phyloP scores from a whole-genome alignment of 2,888 invertebrate species.

The Apocheima hispidaria region DNA sequence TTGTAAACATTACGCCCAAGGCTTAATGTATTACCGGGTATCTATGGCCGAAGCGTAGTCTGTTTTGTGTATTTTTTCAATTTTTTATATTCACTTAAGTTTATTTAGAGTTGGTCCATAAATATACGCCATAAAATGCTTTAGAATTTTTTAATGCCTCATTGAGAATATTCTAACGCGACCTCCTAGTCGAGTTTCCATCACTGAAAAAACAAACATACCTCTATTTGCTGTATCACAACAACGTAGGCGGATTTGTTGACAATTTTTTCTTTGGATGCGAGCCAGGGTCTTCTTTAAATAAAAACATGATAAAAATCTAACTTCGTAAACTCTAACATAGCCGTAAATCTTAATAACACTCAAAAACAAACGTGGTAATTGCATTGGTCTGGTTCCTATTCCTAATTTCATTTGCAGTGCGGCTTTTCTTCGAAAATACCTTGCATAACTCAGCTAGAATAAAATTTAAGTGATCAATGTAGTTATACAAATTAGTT shows the following conservation, averaged over 20 bases:
- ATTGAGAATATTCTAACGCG: constrained; percentile 8
- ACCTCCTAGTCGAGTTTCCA: constrained; percentile 17
- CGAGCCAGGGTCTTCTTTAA: constrained; percentile 35
- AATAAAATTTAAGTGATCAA: too few species aligned
- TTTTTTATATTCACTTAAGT: not conserved
- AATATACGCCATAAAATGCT: too few species aligned
- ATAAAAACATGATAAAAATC: constrained; percentile 20
- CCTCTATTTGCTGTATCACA: constrained; percentile 3
- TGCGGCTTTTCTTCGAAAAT: not conserved
- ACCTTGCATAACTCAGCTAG: not conserved
- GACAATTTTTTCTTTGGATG: constrained; percentile 37
- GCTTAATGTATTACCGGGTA: constrained; percentile 45
- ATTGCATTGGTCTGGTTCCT: not conserved
- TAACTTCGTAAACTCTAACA: constrained; percentile 8
- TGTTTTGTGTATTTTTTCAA: not conserved
- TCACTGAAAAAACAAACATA: constrained; percentile 12
- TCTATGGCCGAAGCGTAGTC: constrained; percentile 20
- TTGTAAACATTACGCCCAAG: constrained; percentile 61
- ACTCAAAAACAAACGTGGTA: not conserved
- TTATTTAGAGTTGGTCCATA: too few species aligned
- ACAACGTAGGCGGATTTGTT: constrained; percentile 38
- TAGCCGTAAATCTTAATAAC: constrained; percentile 6
- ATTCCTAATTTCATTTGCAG: too few species aligned
- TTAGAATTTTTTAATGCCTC: constrained; percentile 5
- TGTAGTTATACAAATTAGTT: too few species aligned